A percentile compares a stretch with the other conserved stretches of the same genome.
Conservation (phyloP, 2,888 invertebrate species). For the Beris morrisii region DNA sequence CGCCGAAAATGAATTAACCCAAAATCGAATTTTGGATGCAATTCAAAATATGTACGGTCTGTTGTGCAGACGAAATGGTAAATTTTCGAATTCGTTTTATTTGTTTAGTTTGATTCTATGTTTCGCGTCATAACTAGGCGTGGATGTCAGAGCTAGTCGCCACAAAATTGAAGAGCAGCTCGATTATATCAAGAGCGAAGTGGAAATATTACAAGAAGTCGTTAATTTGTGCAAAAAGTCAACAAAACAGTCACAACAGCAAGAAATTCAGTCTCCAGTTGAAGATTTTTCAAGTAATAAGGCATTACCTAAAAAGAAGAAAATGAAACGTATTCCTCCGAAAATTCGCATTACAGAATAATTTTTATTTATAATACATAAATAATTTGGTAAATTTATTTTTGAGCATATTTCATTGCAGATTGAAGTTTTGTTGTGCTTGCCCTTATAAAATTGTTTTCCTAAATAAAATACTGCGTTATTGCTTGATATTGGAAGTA, state of each 20-base stretch:
- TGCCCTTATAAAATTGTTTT: no score
- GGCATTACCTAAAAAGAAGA: no score
- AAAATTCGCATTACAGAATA: no score
- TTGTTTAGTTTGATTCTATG: neutral
- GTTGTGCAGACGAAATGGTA: constrained; percentile 49
- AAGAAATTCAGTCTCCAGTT: neutral
- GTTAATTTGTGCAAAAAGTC: constrained; percentile 42
- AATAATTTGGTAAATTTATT: no score
- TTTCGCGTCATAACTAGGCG: neutral
- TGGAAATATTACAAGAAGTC: constrained; percentile 47
- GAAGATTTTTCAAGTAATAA: no score
- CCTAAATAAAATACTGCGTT: no score
- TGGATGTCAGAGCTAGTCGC: constrained; percentile 38
- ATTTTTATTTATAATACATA: no score
- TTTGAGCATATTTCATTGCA: no score
- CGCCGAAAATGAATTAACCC: constrained; percentile 45
- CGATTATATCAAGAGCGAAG: constrained; percentile 51
- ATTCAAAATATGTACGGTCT: constrained; percentile 49
- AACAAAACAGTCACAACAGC: neutral
- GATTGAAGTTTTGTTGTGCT: no score
- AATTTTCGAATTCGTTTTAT: neutral
- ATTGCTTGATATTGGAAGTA: no score
- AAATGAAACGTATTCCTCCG: no score
- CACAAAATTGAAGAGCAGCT: constrained; percentile 44
- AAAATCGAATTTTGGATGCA: constrained; percentile 49